A percentile compares a stretch with the other conserved stretches of the same genome.
phyloP scores from a whole-genome alignment of 2,113 vertebrate genomes.

The Seriola rivoliana region DNA sequence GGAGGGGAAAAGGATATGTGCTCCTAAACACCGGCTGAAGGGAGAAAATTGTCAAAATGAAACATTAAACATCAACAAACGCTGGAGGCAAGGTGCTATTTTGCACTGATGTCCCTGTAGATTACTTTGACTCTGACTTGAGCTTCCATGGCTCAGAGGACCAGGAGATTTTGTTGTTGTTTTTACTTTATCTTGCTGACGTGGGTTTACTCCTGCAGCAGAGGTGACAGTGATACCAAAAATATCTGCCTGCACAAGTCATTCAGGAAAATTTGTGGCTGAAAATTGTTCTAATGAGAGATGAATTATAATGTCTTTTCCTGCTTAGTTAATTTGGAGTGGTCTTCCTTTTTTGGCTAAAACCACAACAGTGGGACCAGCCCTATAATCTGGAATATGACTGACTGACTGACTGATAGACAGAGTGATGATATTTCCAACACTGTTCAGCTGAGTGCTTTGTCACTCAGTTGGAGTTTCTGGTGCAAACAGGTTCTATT shows the following conservation, averaged over 20 bases:
- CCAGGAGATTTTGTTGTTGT: conserved; percentile 17
- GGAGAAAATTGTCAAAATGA: conserved; percentile 76
- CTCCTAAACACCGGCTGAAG: conserved; percentile 61
- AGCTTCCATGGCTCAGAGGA: conserved; percentile 58
- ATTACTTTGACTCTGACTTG: conserved; percentile 63
- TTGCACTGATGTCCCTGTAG: conserved; percentile 65
- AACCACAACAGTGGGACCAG: too few relatives aligned
- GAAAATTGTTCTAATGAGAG: neutral
- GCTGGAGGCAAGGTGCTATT: conserved; percentile 73
- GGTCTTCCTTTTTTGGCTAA: neutral
- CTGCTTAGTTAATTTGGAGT: neutral
- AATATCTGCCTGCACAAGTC: neutral
- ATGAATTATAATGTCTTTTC: neutral
- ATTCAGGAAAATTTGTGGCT: neutral
- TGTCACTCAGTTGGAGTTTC: too few relatives aligned
- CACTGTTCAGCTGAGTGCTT: too few relatives aligned
- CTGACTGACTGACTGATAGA: too few relatives aligned
- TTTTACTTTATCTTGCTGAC: conserved; percentile 39
- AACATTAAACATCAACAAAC: conserved; percentile 75
- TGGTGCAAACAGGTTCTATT: too few relatives aligned
- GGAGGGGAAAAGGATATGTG: conserved; percentile 64
- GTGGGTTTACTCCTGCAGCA: conserved; percentile 14
- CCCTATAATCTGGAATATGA: too few relatives aligned
- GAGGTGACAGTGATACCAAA: neutral
- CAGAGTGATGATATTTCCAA: too few relatives aligned